Evolutionary conservation across 1,140 invertebrate genomes (phyloP).

Genomic region (Fopius arisanus): DNA sequence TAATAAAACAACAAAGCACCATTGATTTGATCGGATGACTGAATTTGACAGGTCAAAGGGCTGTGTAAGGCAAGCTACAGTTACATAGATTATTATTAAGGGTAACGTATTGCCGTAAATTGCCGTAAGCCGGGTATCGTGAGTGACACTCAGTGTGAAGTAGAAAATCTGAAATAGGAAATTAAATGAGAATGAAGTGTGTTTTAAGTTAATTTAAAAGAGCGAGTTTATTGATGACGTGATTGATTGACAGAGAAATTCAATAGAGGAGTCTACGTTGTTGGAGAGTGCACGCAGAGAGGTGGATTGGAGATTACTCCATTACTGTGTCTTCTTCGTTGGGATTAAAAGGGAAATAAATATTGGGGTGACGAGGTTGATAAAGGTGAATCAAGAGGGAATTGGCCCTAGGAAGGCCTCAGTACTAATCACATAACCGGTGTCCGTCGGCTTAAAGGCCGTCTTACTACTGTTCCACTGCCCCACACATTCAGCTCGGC

Average conservation of each 20-base stretch:
- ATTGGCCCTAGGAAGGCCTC: conserved; percentile 36
- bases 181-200: conserved; percentile 5
- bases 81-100: not conserved
- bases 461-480: conserved; percentile 57
- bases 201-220: not conserved
- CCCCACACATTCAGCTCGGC: conserved; percentile 57
- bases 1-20: not conserved
- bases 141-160: conserved; percentile 1
- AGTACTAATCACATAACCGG: conserved; percentile 28
- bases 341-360: not conserved
- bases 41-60: not conserved
- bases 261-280: too few species aligned
- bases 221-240: not conserved
- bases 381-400: not conserved
- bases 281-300: not conserved
- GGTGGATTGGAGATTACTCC: not conserved
- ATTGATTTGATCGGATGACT: not conserved
- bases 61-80: not conserved
- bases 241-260: not conserved
- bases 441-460: conserved; percentile 43
- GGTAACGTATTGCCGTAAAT: not conserved
- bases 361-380: not conserved
- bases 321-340: not conserved
- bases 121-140: not conserved
- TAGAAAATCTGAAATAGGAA: not conserved